Percentiles rank a stretch among this genome's conserved stretches.
These are phyloP conservation scores for Drosophila meridionalis DNA, from an alignment of 2,888 invertebrate species.

Conservation along the genomic window DNA sequence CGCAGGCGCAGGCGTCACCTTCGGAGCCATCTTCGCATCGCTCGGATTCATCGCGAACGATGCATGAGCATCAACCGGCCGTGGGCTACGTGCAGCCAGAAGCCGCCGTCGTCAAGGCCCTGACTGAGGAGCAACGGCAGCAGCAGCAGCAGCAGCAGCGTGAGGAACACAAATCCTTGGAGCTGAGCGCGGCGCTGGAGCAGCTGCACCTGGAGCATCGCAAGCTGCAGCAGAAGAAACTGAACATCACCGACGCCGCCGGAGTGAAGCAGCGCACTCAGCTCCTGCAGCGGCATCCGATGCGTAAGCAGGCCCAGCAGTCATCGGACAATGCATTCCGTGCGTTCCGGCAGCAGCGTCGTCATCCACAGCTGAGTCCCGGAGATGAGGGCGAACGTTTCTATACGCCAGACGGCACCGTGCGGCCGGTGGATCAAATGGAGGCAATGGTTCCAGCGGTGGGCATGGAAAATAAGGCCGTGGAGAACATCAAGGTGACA, in stretches of 20 bases:
- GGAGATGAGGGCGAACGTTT: background rate
- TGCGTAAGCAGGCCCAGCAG: background rate
- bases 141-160: background rate
- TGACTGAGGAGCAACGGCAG: background rate
- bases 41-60: background rate
- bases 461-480: background rate
- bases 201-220: conserved; percentile 31
- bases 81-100: no score
- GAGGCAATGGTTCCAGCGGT: background rate
- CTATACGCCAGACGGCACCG: conserved; percentile 19
- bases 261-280: background rate
- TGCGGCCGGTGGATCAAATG: background rate
- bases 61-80: background rate
- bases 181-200: conserved; percentile 16
- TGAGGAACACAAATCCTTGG: conserved; percentile 1
- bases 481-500: background rate
- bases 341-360: background rate
- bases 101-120: no score
- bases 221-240: conserved; percentile 14
- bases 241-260: background rate
- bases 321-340: background rate
- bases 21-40: background rate
- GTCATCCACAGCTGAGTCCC: background rate
- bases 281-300: background rate
- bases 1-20: no score